These are phyloP conservation scores for Selenia dentaria DNA, from an alignment of 2,888 invertebrate species.

Conservation along the genomic window DNA sequence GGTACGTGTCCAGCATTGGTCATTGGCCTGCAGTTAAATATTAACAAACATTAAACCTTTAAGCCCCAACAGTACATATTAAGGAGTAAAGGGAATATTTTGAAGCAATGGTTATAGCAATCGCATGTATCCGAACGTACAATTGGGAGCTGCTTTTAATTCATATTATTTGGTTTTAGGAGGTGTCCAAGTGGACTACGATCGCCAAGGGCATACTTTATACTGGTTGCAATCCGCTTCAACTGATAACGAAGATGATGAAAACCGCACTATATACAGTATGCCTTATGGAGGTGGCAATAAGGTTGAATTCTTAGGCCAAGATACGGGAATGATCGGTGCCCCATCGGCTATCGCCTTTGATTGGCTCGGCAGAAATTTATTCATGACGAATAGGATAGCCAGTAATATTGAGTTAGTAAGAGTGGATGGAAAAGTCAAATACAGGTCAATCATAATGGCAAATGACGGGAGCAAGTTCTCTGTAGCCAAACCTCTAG, in stretches of 20 bases:
- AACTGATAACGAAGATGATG: slow-evolving; percentile 88
- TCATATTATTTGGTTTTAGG: slow-evolving; percentile 60
- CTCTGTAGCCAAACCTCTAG: slow-evolving; percentile 94
- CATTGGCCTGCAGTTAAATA: no score
- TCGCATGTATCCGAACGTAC: no score
- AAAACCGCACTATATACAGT: slow-evolving; percentile 94
- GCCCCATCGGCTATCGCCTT: slow-evolving; percentile 96
- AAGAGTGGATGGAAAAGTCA: slow-evolving; percentile 92
- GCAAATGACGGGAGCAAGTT: slow-evolving; percentile 94
- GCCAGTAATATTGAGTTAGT: slow-evolving; percentile 97
- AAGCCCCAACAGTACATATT: no score
- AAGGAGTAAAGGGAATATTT: no score
- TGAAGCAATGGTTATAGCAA: no score
- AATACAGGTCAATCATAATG: slow-evolving; percentile 93
- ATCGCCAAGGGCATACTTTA: slow-evolving; percentile 92
- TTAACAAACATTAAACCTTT: no score
- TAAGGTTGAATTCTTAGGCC: slow-evolving; percentile 88
- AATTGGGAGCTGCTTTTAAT: background rate
- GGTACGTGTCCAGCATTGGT: slow-evolving; percentile 55
- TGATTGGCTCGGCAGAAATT: slow-evolving; percentile 98
- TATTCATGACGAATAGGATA: slow-evolving; percentile 95
- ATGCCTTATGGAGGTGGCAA: slow-evolving; percentile 95
- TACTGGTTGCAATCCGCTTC: slow-evolving; percentile 93
- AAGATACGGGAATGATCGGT: slow-evolving; percentile 94
- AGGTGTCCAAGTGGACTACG: slow-evolving; percentile 96